Percentiles rank a stretch among this genome's conserved stretches.
Conservation (phyloP, 2,888 invertebrate species). For the Priocnemis perturbator region DNA sequence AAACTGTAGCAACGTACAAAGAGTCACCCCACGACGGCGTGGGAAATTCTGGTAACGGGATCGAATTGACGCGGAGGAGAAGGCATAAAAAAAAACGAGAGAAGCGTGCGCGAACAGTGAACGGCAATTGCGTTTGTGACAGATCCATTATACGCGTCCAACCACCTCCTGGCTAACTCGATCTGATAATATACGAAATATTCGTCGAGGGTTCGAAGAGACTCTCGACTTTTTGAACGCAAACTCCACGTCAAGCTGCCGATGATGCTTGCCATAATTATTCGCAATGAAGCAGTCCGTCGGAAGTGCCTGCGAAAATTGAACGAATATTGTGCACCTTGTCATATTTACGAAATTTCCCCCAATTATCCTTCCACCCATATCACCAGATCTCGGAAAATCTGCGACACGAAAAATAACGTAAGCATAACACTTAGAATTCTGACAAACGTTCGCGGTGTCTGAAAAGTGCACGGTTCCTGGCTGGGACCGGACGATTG, state of each 20-base stretch:
- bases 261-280: too few species aligned
- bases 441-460: too few species aligned
- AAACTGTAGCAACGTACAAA: constrained; percentile 40
- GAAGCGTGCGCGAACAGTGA: constrained; percentile 38
- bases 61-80: constrained; percentile 40
- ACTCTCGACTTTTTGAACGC: constrained; percentile 7
- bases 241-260: constrained; percentile 3
- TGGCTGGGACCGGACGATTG: too few species aligned
- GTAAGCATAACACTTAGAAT: too few species aligned
- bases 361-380: too few species aligned
- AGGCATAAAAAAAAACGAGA: constrained; percentile 24
- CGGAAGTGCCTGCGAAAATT: too few species aligned
- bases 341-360: too few species aligned
- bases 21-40: constrained; percentile 60
- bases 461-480: too few species aligned
- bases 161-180: constrained; percentile 54
- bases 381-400: too few species aligned
- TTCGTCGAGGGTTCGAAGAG: constrained; percentile 19
- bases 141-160: constrained; percentile 59
- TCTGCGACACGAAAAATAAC: too few species aligned
- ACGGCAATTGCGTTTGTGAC: constrained; percentile 52
- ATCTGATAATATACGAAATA: constrained; percentile 52
- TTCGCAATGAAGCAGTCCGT: too few species aligned
- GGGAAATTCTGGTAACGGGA: constrained; percentile 63
- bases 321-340: too few species aligned